A percentile compares a stretch with the other conserved stretches of the same genome.
Evolutionary conservation across 2,113 vertebrate species (phyloP).

Genomic region (Ornithorhynchus anatinus): DNA sequence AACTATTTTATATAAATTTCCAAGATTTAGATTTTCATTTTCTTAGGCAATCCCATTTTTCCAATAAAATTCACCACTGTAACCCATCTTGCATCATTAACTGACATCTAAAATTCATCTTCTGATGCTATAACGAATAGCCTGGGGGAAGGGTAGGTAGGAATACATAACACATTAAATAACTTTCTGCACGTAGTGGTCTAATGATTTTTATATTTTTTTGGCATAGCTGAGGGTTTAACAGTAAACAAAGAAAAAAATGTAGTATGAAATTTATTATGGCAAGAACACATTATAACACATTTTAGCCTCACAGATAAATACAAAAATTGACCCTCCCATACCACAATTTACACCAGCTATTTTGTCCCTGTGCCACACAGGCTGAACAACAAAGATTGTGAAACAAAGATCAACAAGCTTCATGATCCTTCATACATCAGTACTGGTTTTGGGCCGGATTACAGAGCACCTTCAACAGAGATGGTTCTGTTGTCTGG

Average conservation of each 20-base stretch:
- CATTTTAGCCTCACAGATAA: background rate
- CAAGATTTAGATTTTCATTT: slow-evolving; percentile 39
- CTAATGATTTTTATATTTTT: slow-evolving; percentile 18
- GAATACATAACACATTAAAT: slow-evolving; percentile 1
- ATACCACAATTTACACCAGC: background rate
- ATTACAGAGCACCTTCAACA: too few relatives aligned
- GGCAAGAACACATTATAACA: background rate
- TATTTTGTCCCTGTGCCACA: too few relatives aligned
- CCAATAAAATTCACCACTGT: slow-evolving; percentile 43
- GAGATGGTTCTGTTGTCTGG: too few relatives aligned
- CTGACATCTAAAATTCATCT: slow-evolving; percentile 36
- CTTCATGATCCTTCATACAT: too few relatives aligned
- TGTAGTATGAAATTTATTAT: background rate
- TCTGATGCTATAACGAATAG: slow-evolving; percentile 17
- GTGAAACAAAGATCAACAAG: too few relatives aligned
- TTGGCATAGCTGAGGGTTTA: slow-evolving; percentile 1
- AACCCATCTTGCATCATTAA: slow-evolving; percentile 41
- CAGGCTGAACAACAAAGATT: too few relatives aligned
- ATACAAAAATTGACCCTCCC: background rate
- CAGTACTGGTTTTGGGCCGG: too few relatives aligned
- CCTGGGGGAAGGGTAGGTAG: background rate
- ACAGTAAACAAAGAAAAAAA: slow-evolving; percentile 19
- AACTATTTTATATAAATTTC: background rate
- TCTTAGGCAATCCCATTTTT: slow-evolving; percentile 35
- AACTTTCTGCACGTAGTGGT: background rate